These are phyloP conservation scores for Ditylenchus weischeri DNA, from an alignment of 2,888 invertebrate genomes.

Conservation along the genomic window DNA sequence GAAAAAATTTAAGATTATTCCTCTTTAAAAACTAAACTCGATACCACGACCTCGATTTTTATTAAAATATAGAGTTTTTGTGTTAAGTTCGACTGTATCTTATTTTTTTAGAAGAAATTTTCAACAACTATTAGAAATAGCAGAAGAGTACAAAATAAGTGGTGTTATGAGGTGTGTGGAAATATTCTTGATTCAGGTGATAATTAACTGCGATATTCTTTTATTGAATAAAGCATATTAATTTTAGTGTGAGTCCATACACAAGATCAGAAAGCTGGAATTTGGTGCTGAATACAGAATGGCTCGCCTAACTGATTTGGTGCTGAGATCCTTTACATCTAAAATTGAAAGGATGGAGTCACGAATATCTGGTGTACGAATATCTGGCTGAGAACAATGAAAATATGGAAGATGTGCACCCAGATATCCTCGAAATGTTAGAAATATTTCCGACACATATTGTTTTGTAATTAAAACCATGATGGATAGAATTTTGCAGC, in stretches of 20 bases:
- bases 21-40: too few relatives aligned
- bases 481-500: too few relatives aligned
- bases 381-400: slow-evolving; percentile 41
- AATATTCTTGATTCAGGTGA: slow-evolving; percentile 33
- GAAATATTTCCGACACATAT: slow-evolving; percentile 27
- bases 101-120: slow-evolving; percentile 37
- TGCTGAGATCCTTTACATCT: slow-evolving; percentile 22
- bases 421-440: slow-evolving; percentile 38
- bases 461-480: slow-evolving; percentile 4
- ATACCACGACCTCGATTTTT: too few relatives aligned
- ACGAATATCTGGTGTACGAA: slow-evolving; percentile 35
- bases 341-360: slow-evolving; percentile 19
- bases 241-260: slow-evolving; percentile 29
- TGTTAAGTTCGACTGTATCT: too few relatives aligned
- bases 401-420: slow-evolving; percentile 41
- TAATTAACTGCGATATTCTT: too few relatives aligned
- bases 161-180: slow-evolving; percentile 43
- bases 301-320: slow-evolving; percentile 21
- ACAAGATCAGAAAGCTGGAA: slow-evolving; percentile 44
- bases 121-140: slow-evolving; percentile 33
- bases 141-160: slow-evolving; percentile 34
- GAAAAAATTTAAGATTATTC: too few relatives aligned
- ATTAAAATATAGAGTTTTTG: too few relatives aligned
- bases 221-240: too few relatives aligned
- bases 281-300: slow-evolving; percentile 27